Percentiles rank a stretch among this genome's conserved stretches.
Evolutionary conservation across 2,797 vertebrate species (phyloP).

Genomic region (Manis pentadactyla): DNA sequence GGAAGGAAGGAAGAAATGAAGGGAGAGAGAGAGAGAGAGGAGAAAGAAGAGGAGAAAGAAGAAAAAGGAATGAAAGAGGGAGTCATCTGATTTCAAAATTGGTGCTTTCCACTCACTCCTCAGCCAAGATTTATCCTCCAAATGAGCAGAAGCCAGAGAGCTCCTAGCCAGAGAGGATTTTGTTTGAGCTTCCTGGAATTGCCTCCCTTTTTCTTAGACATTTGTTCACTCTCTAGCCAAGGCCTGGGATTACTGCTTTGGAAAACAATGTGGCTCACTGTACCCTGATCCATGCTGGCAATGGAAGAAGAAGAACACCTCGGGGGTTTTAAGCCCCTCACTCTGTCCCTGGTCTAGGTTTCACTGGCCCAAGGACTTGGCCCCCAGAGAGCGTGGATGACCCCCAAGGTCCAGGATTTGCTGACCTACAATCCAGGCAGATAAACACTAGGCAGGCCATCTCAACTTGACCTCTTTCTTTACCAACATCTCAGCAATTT

Average conservation of each 20-base stretch:
- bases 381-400: not conserved
- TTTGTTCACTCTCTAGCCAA: slow-evolving; percentile 41
- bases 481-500: not conserved
- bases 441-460: not conserved
- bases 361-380: not conserved
- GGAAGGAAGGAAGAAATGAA: not conserved
- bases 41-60: not conserved
- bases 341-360: not conserved
- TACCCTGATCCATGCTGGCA: not conserved
- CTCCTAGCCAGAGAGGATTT: slow-evolving; percentile 21
- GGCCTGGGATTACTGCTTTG: not conserved
- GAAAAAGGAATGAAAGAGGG: not conserved
- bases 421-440: not conserved
- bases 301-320: not conserved
- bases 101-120: not conserved
- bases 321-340: not conserved
- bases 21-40: not conserved
- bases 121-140: slow-evolving; percentile 61
- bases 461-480: not conserved
- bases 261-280: not conserved
- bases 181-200: not conserved
- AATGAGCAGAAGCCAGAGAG: slow-evolving; percentile 44
- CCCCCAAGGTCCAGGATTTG: not conserved
- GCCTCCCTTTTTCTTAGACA: slow-evolving; percentile 20
- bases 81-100: slow-evolving; percentile 64